Evolutionary conservation across 2,113 vertebrate genomes (phyloP), one percentile per base, ranked within the genome.

Genomic region (Prochilodus magdalenae): DNA sequence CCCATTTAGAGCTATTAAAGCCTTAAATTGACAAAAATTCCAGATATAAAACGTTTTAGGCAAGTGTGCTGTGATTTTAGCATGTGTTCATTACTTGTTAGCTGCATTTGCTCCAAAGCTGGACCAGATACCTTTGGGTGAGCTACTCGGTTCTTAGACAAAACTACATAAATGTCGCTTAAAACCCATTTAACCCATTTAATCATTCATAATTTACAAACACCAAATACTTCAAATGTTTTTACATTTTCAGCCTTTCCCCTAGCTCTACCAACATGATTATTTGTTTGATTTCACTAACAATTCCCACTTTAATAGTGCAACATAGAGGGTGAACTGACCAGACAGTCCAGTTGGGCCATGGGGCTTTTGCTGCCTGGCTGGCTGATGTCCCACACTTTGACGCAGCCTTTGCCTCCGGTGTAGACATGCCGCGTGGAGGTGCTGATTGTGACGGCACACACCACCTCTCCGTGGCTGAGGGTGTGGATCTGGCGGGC

Each of bases 351-450:
- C 73, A 99, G 95, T 92, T 98, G 97, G 75, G 97, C 98, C 88
- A 99, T 96, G 0, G 97, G 97, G 72, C 96, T 98, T 93, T 98
- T 98, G 90, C 95, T 98, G 93, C 96, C 97, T 3, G 97, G 96
- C 89, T 98, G 97, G 92, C 97, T 97, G 88, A 98, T 98, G 91
- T 98, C 96, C 97, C 97, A 98, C 92, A 98, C 96, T 91, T 98
- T 98, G 86, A 98, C 97, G 55, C 97, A 98, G 90, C 97, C 97
- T 91, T 97, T 98, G 81, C 96, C 96, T 0, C 96, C 96, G 4
- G 96, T 98, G 91, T 98, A 98, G 87, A 98, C 96, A 36, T 98
- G 96, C 81, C 96, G 93, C 5, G 96, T 98, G 86, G 96, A 96
- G 90, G 97, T 98, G 93, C 96, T 97, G 90, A 98, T 98, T 89